Percentiles rank a stretch among this genome's conserved stretches.
These are phyloP conservation scores for Agapetus fuscipes DNA, from an alignment of 2,888 invertebrate genomes.

Conservation along the genomic window DNA sequence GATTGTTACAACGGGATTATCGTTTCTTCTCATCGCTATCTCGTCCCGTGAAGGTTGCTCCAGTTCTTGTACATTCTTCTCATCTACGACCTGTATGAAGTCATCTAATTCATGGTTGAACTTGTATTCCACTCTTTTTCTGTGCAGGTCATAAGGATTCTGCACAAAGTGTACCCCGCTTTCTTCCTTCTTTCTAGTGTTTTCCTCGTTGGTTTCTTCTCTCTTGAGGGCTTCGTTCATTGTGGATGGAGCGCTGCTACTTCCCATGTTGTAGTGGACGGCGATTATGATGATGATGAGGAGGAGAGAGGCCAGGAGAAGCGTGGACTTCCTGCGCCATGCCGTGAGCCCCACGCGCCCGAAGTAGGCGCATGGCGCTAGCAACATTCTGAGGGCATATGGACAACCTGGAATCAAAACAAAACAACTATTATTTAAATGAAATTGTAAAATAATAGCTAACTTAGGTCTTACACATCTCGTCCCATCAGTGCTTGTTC, in stretches of 20 bases:
- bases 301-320: constrained; percentile 31
- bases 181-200: constrained; percentile 7
- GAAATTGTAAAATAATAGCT: no score
- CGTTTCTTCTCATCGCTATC: constrained; percentile 30
- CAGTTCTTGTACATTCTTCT: constrained; percentile 28
- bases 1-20: constrained; percentile 28
- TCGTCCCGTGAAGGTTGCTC: constrained; percentile 32
- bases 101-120: constrained; percentile 8
- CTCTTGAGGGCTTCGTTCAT: constrained; percentile 2
- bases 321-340: constrained; percentile 40
- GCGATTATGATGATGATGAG: constrained; percentile 35
- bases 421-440: no score
- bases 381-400: constrained; percentile 16
- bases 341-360: constrained; percentile 36
- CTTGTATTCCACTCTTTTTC: constrained; percentile 6
- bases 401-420: no score
- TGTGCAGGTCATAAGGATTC: constrained; percentile 8
- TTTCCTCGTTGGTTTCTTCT: constrained; percentile 7
- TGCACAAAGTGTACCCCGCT: constrained; percentile 18
- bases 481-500: no score
- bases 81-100: constrained; percentile 5
- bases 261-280: constrained; percentile 31
- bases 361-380: constrained; percentile 25
- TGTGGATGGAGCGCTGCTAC: constrained; percentile 7
- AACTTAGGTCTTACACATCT: no score